Base-by-base conservation (phyloP, 2,797 vertebrate species). In the Echiichthys vipera region DNA sequence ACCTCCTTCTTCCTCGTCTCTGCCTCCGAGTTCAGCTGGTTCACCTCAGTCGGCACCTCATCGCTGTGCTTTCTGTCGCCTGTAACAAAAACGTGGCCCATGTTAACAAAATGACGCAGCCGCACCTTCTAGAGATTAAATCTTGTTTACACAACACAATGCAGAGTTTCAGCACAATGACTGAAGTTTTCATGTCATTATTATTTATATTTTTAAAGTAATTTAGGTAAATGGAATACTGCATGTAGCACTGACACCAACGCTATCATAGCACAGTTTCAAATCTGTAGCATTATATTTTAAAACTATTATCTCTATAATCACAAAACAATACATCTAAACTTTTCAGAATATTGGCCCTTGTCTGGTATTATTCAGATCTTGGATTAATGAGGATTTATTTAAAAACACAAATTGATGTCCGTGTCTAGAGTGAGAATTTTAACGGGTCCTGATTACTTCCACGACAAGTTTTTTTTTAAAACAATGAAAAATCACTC, bases 21-120 rank as follows among this genome's bases (percentile, higher is more conserved):
- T 34, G 66, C 79, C 3, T 78, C 93, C 78, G 66, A 80, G 50
- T 81, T 87, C 85, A 95, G 93, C 43, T 87, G 81, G 70, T 91
- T 90, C 7, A 85, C 43, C 56, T 81, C 77, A 22, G 25, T 29
- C 77, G 76, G 76, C 50, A 47, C 57, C 29, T 77, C 74, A 3
- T 84, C 85, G 10, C 37, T 55, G 62, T 43, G 75, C 27, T 63
- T 65, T 39, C 8, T 34, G 9, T 65, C 63, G 46, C 22, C 84
- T 84, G 59, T 22, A 73, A 80, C 7, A 54, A 27, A 56, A 68
- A 71, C 0, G 3, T 5, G 3, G 1, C 1, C 1, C 0, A 50
- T 47, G 24, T 69, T 37, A 39, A 63, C 1, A 49, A 63, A 43
- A 54, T 5, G 1, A 50, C 32, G 66, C 13, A 50, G 47, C 24